Percentiles rank a stretch among this genome's conserved stretches.
Conservation (phyloP, 2,797 vertebrate genomes). For the Falco concolor region DNA sequence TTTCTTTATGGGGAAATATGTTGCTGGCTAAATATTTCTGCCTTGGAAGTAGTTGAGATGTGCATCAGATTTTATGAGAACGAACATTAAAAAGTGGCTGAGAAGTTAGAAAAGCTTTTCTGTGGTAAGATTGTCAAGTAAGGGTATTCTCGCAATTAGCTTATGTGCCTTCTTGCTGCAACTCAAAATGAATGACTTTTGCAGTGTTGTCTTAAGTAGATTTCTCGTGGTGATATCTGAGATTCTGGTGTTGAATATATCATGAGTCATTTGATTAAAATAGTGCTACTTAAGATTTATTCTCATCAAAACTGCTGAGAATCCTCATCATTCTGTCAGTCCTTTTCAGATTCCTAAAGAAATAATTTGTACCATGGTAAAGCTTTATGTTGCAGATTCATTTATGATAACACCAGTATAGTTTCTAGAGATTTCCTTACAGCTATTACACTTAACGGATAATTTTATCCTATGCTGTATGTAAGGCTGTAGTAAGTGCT, state of each 20-base stretch:
- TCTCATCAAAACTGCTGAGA: conserved; percentile 9
- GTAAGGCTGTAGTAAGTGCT: not conserved
- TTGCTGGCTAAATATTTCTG: not conserved
- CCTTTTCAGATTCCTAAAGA: not conserved
- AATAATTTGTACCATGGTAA: not conserved
- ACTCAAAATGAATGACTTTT: not conserved
- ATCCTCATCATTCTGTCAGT: conserved; percentile 24
- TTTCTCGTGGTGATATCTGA: not conserved
- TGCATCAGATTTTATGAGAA: not conserved
- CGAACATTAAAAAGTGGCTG: not conserved
- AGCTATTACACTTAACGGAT: not conserved
- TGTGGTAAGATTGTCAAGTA: not conserved
- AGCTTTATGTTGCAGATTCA: not conserved
- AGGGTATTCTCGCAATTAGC: not conserved
- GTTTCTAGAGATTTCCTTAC: not conserved
- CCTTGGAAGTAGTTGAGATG: not conserved
- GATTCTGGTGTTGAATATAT: conserved; percentile 28
- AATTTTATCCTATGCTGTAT: not conserved
- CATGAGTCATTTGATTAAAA: conserved; percentile 58
- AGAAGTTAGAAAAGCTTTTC: not conserved
- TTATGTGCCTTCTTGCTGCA: not conserved
- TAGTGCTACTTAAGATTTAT: conserved; percentile 39
- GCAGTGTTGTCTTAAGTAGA: not conserved
- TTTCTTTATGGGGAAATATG: not conserved
- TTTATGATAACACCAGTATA: not conserved